phyloP scores from a whole-genome alignment of 35 echinoderm and acorn worm species.

The Holothuria glaberrima region DNA sequence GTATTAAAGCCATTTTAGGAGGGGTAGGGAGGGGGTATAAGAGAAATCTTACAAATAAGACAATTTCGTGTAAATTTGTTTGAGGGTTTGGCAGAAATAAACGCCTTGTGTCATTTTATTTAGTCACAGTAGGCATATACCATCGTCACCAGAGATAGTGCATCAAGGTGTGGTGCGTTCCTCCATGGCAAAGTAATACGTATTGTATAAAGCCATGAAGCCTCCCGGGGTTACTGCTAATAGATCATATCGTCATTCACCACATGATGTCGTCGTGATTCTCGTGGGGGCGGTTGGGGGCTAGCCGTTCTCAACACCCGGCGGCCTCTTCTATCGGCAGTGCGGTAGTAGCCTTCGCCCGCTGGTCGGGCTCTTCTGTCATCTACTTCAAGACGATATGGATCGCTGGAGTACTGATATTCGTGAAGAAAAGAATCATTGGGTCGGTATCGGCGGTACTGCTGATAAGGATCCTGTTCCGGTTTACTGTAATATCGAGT shows the following conservation, averaged over 20 bases:
- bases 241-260: constrained; percentile 50
- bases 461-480: constrained; percentile 1
- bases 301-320: not conserved
- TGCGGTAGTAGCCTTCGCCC: not conserved
- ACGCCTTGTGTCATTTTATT: too few species aligned
- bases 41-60: too few species aligned
- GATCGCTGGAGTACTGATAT: constrained; percentile 12
- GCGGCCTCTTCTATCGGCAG: not conserved
- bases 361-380: not conserved
- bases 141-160: too few species aligned
- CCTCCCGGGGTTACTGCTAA: not conserved
- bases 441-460: constrained; percentile 10
- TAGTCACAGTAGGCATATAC: too few species aligned
- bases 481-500: constrained; percentile 23
- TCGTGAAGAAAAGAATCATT: constrained; percentile 47
- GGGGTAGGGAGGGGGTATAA: too few species aligned
- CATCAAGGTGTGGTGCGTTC: too few species aligned
- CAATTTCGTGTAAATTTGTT: too few species aligned
- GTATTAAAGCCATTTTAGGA: too few species aligned
- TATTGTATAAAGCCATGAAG: not conserved
- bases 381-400: not conserved
- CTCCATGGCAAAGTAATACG: not conserved
- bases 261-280: constrained; percentile 3
- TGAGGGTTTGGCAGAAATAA: too few species aligned
- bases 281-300: constrained; percentile 20